Evolutionary conservation across 1,140 invertebrate genomes (phyloP).

Genomic region (Zaprionus africanus): DNA sequence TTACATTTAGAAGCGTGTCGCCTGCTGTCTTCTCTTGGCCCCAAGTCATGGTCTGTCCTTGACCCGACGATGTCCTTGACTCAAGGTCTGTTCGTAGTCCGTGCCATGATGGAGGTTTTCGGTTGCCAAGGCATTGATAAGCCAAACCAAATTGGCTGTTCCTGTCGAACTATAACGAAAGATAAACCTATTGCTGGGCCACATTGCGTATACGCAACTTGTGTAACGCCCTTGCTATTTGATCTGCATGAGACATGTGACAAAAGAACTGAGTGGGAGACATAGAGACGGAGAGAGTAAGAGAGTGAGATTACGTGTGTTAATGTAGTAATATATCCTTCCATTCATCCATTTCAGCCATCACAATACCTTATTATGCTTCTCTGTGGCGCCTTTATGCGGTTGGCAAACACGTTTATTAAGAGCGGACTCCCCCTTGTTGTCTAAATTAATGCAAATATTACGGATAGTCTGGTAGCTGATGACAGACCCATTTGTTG

Average conservation of each 20-base stretch:
- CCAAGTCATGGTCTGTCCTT: slow-evolving; percentile 1
- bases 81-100: not conserved
- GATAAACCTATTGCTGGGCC: not conserved
- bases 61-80: slow-evolving; percentile 5
- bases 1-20: slow-evolving; percentile 13
- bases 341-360: slow-evolving; percentile 44
- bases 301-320: not conserved
- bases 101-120: slow-evolving; percentile 22
- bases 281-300: not conserved
- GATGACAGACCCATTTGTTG: not conserved
- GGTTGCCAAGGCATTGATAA: slow-evolving; percentile 21
- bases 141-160: not conserved
- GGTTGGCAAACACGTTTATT: not conserved
- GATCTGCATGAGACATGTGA: not conserved
- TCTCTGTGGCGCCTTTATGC: slow-evolving; percentile 28
- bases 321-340: slow-evolving; percentile 60
- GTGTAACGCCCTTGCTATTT: not conserved
- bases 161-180: not conserved
- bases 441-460: slow-evolving; percentile 10
- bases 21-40: not conserved
- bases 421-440: not conserved
- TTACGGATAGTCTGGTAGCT: not conserved
- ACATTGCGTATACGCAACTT: slow-evolving; percentile 23
- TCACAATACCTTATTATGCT: slow-evolving; percentile 30
- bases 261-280: not conserved